phyloP scores from a whole-genome alignment of 2,113 vertebrate species.

The Mastomys coucha region DNA sequence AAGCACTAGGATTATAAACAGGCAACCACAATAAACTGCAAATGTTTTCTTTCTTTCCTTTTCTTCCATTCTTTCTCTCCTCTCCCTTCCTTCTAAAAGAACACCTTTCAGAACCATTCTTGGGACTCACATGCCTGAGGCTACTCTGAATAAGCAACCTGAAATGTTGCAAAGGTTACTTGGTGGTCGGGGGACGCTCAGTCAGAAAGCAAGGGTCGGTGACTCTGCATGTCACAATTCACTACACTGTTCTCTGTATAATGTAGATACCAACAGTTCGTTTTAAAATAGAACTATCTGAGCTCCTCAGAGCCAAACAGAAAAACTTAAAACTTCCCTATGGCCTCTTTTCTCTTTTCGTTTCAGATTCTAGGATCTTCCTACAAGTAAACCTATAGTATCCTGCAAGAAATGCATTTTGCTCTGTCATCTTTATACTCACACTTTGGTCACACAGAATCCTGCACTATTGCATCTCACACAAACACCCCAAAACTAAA shows the following conservation, averaged over 20 bases:
- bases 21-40: neutral
- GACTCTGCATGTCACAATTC: neutral
- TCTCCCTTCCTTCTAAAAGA: neutral
- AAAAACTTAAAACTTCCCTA: neutral
- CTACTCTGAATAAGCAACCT: neutral
- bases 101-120: neutral
- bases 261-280: neutral
- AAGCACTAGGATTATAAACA: neutral
- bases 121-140: neutral
- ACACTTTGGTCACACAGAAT: neutral
- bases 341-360: neutral
- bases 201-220: neutral
- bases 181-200: neutral
- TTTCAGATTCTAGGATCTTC: slow-evolving; percentile 42
- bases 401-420: slow-evolving; percentile 9
- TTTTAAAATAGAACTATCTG: slow-evolving; percentile 25
- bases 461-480: neutral
- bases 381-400: neutral
- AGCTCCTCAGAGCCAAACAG: neutral
- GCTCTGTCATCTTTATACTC: neutral
- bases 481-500: neutral
- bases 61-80: neutral
- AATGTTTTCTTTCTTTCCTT: neutral
- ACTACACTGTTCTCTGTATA: neutral
- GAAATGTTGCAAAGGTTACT: too few species aligned